Evolutionary conservation across 1,140 invertebrate species (phyloP).

Genomic region (Oscheius sp.): DNA sequence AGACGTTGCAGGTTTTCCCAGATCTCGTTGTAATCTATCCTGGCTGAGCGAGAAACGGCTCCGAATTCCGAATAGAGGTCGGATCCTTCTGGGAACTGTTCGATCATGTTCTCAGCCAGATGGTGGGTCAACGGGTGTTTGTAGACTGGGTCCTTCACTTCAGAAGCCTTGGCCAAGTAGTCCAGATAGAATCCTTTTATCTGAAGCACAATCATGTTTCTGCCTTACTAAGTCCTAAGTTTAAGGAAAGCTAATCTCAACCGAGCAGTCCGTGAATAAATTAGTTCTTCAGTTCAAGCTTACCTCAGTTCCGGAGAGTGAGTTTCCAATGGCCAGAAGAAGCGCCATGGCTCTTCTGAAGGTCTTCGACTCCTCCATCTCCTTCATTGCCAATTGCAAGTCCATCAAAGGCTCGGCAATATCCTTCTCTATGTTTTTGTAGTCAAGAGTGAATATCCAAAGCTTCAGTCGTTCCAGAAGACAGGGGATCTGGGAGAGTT

Average conservation of each 20-base stretch:
- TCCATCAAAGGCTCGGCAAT: constrained; percentile 97
- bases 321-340: constrained; percentile 89
- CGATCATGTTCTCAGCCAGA: constrained; percentile 92
- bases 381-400: constrained; percentile 89
- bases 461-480: constrained; percentile 87
- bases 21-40: constrained; percentile 63
- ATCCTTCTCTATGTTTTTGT: constrained; percentile 91
- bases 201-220: too few relatives aligned
- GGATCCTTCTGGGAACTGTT: constrained; percentile 83
- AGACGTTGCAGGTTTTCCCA: constrained; percentile 79
- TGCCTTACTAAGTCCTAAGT: too few relatives aligned
- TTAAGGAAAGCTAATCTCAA: too few relatives aligned
- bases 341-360: constrained; percentile 90
- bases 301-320: constrained; percentile 87
- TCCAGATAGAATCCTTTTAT: constrained; percentile 97
- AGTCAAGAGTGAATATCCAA: constrained; percentile 98
- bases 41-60: constrained; percentile 82
- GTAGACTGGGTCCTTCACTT: constrained; percentile 85
- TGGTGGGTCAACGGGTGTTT: constrained; percentile 96
- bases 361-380: constrained; percentile 83
- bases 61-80: constrained; percentile 97
- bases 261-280: too few relatives aligned
- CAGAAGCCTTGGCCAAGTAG: constrained; percentile 93
- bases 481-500: constrained; percentile 89
- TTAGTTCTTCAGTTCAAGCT: too few relatives aligned